Evolutionary conservation across 1,140 invertebrate species (phyloP), one percentile per base, ranked within the genome.

Genomic region (Archegozetes longisetosus): DNA sequence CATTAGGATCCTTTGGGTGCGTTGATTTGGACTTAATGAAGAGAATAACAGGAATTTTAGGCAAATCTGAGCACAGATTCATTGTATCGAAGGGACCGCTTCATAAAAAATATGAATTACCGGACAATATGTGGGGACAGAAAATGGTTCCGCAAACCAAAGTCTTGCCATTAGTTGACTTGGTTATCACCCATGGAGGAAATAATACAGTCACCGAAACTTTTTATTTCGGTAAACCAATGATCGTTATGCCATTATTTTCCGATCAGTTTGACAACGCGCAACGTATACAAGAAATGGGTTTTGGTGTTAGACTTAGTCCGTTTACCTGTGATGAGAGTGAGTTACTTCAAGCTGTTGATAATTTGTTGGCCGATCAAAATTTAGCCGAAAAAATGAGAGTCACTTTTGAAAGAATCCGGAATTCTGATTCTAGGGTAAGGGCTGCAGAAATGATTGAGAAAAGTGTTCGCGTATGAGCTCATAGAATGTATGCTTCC

Each of bases 101-200:
- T 28, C 17, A 20, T 40, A 47, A 60, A 6, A 9, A 60, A 46
- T 60, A 61, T n/a, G n/a, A n/a, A n/a, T n/a, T n/a, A n/a, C n/a
- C n/a, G n/a, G n/a, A n/a, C n/a, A n/a, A n/a, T n/a, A 49, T 22
- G 49, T 9, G 28, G 62, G 70, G 54, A 49, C n/a, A 50, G 67
- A 52, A 59, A 61, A 25, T 27, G 23, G 26, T 62, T 49, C 48
- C 60, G 61, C 26, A 26, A 46, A 24, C 46, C 27, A 20, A 47
- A n/a, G n/a, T n/a, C n/a, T n/a, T n/a, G n/a, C n/a, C n/a, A n/a
- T n/a, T n/a, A n/a, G n/a, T n/a, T n/a, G n/a, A n/a, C n/a, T n/a
- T n/a, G n/a, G n/a, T n/a, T n/a, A n/a, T n/a, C n/a, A n/a, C n/a
- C n/a, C n/a, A 62, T 52, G 61, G 61, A 26, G 61, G 61, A 1